Conservation (phyloP, 2,888 invertebrate genomes). For the Tachina fera region DNA sequence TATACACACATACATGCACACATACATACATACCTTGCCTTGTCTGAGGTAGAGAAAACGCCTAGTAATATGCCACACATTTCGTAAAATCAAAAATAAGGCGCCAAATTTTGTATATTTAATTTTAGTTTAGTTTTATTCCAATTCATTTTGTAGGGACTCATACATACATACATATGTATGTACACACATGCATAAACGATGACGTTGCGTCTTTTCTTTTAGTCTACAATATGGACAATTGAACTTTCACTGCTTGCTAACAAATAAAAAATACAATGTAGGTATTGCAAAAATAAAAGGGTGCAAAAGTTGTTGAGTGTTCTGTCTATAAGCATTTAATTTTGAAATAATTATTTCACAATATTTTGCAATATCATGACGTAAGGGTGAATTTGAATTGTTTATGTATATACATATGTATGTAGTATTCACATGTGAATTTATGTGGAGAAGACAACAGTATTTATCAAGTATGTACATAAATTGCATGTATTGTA, state of each 20-base stretch:
- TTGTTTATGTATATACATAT: not conserved
- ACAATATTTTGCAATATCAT: conserved; percentile 60
- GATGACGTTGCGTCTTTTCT: conserved; percentile 47
- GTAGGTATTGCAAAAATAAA: conserved; percentile 3
- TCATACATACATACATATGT: not conserved
- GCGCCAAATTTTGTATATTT: conserved; percentile 33
- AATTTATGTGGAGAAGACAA: not conserved
- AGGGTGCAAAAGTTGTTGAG: conserved; percentile 2
- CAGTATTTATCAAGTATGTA: not conserved
- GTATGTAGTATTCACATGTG: not conserved
- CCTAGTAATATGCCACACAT: conserved; percentile 53
- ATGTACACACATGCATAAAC: not conserved
- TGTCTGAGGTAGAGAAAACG: conserved; percentile 51
- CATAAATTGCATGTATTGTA: no score
- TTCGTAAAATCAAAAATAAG: conserved; percentile 22
- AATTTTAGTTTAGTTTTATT: not conserved
- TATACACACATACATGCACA: conserved; percentile 5
- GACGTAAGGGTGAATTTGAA: not conserved
- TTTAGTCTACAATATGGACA: conserved; percentile 26
- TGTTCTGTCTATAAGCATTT: not conserved
- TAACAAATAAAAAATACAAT: not conserved
- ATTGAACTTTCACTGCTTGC: conserved; percentile 42
- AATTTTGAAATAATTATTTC: conserved; percentile 52
- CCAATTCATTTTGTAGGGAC: not conserved
- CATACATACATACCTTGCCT: conserved; percentile 36